phyloP scores from a whole-genome alignment of 2,113 vertebrate genomes.

The Gnathonemus longibarbis region DNA sequence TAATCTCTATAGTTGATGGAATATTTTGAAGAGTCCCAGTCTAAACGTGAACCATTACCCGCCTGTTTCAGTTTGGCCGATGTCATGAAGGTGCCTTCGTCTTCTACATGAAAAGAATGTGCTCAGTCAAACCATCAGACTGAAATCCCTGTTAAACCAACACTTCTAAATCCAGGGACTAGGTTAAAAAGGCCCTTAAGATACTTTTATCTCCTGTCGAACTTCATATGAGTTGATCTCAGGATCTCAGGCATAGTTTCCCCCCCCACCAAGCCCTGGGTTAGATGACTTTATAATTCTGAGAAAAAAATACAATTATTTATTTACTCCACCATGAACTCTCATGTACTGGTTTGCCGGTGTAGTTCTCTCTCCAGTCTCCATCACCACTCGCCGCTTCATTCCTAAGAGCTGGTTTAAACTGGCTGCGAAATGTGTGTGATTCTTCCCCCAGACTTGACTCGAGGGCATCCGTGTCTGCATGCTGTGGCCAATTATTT shows the following conservation, averaged over 20 bases:
- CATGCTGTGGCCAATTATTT: not conserved
- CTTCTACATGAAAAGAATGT: slow-evolving; percentile 19
- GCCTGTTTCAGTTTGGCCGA: not conserved
- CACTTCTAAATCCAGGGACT: slow-evolving; percentile 9
- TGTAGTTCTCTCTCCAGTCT: not conserved
- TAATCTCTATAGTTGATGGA: not conserved
- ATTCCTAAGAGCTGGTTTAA: not conserved
- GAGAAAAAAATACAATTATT: not conserved
- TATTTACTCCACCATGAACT: not conserved
- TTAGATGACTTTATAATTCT: not conserved
- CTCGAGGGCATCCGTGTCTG: not conserved
- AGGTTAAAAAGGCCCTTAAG: not conserved
- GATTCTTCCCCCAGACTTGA: not conserved
- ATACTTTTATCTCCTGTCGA: slow-evolving; percentile 22
- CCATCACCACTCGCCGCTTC: not conserved
- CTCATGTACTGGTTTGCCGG: not conserved
- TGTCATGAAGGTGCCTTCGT: not conserved
- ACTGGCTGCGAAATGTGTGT: not conserved
- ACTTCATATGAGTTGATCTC: slow-evolving; percentile 6
- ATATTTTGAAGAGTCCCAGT: not conserved
- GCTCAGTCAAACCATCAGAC: slow-evolving; percentile 2
- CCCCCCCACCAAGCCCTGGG: not conserved
- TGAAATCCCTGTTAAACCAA: not conserved
- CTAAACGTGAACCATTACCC: not conserved
- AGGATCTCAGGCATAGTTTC: not conserved